Conservation (phyloP, 2,888 invertebrate genomes). For the Agrotis ipsilon region DNA sequence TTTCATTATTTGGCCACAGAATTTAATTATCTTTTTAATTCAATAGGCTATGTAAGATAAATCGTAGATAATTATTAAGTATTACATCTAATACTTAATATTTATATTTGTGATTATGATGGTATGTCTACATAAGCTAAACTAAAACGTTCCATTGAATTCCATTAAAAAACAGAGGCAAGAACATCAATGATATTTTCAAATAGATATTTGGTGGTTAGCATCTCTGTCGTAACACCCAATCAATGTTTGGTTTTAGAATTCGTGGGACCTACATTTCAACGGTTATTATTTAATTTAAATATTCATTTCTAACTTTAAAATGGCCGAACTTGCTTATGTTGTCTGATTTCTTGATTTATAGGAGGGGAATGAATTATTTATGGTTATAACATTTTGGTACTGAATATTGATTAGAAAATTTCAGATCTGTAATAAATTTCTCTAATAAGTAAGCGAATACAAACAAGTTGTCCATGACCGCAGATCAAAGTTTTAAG, state of each 20-base stretch:
- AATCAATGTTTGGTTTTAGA: slow-evolving; percentile 22
- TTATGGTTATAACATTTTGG: too few relatives aligned
- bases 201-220: background rate
- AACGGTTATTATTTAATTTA: slow-evolving; percentile 16
- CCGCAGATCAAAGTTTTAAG: too few relatives aligned
- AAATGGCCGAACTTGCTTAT: background rate
- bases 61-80: too few relatives aligned
- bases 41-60: fast-evolving
- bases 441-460: background rate
- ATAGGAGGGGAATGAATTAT: background rate
- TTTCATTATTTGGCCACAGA: background rate
- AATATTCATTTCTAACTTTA: slow-evolving; percentile 6
- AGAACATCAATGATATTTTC: slow-evolving; percentile 19
- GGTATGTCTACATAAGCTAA: background rate
- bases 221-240: slow-evolving; percentile 29
- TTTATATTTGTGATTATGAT: too few relatives aligned
- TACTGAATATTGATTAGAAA: too few relatives aligned
- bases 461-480: too few relatives aligned
- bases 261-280: slow-evolving; percentile 41
- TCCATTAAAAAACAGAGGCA: slow-evolving; percentile 6
- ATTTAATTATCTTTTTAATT: background rate
- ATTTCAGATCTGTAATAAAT: background rate
- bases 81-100: too few relatives aligned
- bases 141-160: background rate
- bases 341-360: background rate